Evolutionary conservation across 2,113 vertebrate species (phyloP), one percentile per base, ranked within the genome.

Genomic region (Chaenogobius annularis): DNA sequence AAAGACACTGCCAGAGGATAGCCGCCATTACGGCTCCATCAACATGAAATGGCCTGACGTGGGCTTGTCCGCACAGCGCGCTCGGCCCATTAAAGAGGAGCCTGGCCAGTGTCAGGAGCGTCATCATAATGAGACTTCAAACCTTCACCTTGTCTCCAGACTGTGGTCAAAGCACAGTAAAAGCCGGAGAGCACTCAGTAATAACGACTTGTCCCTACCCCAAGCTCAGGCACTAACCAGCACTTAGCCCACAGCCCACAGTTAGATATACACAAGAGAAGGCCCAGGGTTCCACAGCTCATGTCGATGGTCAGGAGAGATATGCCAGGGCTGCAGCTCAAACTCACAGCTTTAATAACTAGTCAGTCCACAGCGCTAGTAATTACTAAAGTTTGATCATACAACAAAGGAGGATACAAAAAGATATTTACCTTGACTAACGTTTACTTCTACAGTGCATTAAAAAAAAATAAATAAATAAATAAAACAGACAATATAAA

Each of bases 21-120:
- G 81, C 84, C 90, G 87, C 90, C 91, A 93, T 93, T 92, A 92
- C 76, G 80, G 90, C 90, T 93, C 91, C 91, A 92, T 93, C 90
- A 91, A 90, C 89, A 91, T 92, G 85, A 93, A 89, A 90, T 87
- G 86, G 80, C 77, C 85, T 87, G 91, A 92, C 91, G 89, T 12
- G 44, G 83, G 83, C 83, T 89, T 87, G 90, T 87, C 86, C 71
- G 77, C 31, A 66, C 48, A 66, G 77, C 22, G 67, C 46, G 77
- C 89, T 89, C 85, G 85, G 89, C 83, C 90, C 86, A 93, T 93
- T 93, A 93, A 92, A 87, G 81, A 73, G 44, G 87, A 88, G 86
- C 85, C 90, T 92, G 91, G 87, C 87, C 85, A 89, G 85, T 91
- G 91, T 93, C 92, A 93, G 81, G 55, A 90, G 81, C 82, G 73